Base-by-base conservation (phyloP, 2,888 invertebrate genomes). In the Limenitis camilla region DNA sequence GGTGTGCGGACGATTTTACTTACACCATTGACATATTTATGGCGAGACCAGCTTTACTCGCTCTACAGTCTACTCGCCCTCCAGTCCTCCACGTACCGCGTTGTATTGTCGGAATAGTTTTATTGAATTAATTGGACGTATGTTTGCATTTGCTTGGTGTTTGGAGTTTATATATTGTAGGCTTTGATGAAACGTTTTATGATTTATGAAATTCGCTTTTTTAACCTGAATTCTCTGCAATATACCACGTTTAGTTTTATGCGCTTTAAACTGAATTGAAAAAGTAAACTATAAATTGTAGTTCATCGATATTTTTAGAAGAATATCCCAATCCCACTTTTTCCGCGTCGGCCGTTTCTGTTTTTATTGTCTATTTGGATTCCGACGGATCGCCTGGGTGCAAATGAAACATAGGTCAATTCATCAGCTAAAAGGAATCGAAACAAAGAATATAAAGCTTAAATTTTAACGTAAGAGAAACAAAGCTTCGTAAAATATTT, bases 1-100 rank as follows among this genome's bases (percentile, higher is more conserved):
- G 27, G 11, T 41, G 45, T 47, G 58, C 47, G 56, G 59, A 55
- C 58, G 58, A 54, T 54, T 62, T 61, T 59, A 60, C 61, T 59
- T 43, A 53, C 56, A 39, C 60, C 54, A 61, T 61, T 63, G 61
- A 63, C 62, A 60, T 59, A 61, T 63, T 63, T 63, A 63, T 59
- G 55, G 59, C 50, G 48, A 44, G 39, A 44, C 38, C 39, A 44
- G 33, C 45, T 46, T 38, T 29, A 42, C 52, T 53, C 43, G 49
- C 52, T 32, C 32, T 10, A 40, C 44, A 38, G 30, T 19, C 19
- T 19, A 19, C 19, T 19, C 19, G 19, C 19, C 19, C 19, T 19
- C 19, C 19, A 19, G n/a, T n/a, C 36, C 11, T 53, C 48, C 33
- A 35, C 43, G 38, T 19, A 19, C 38, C n/a, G 32, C 40, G 45